These are phyloP conservation scores for Coreius guichenoti DNA, from an alignment of 2,797 vertebrate species.

Conservation along the genomic window DNA sequence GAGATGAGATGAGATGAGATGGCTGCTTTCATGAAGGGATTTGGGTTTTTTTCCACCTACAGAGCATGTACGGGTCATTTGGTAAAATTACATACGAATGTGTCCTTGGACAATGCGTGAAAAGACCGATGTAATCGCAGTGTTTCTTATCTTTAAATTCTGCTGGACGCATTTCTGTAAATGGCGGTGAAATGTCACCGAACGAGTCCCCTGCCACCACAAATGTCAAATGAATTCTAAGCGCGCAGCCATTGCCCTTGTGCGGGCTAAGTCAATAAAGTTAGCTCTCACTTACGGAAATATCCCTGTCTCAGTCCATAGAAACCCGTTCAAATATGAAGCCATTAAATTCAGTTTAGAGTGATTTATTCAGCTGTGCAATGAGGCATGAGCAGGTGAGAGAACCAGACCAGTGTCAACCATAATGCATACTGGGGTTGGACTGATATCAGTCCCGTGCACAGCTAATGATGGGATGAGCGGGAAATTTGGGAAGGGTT, in stretches of 20 bases:
- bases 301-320: slow-evolving; percentile 43
- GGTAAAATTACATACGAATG: slow-evolving; percentile 40
- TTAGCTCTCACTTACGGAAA: slow-evolving; percentile 48
- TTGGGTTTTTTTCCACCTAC: neutral
- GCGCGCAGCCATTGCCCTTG: slow-evolving; percentile 42
- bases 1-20: neutral
- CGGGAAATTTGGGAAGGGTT: neutral
- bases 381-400: slow-evolving; percentile 44
- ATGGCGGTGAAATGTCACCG: slow-evolving; percentile 37
- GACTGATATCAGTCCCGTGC: slow-evolving; percentile 31
- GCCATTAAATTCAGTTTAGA: slow-evolving; percentile 58
- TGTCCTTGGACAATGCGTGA: slow-evolving; percentile 31
- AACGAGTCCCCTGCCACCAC: slow-evolving; percentile 35
- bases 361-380: slow-evolving; percentile 57
- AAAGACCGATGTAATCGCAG: slow-evolving; percentile 12
- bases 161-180: slow-evolving; percentile 21
- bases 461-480: slow-evolving; percentile 25
- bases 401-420: slow-evolving; percentile 42
- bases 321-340: slow-evolving; percentile 39
- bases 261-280: slow-evolving; percentile 45
- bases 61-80: slow-evolving; percentile 13
- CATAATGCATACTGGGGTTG: slow-evolving; percentile 24
- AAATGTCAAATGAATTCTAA: slow-evolving; percentile 44
- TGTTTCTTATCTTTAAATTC: slow-evolving; percentile 23
- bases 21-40: slow-evolving; percentile 13